Conservation (phyloP, 2,113 vertebrate genomes). For the Pelodiscus sinensis region DNA sequence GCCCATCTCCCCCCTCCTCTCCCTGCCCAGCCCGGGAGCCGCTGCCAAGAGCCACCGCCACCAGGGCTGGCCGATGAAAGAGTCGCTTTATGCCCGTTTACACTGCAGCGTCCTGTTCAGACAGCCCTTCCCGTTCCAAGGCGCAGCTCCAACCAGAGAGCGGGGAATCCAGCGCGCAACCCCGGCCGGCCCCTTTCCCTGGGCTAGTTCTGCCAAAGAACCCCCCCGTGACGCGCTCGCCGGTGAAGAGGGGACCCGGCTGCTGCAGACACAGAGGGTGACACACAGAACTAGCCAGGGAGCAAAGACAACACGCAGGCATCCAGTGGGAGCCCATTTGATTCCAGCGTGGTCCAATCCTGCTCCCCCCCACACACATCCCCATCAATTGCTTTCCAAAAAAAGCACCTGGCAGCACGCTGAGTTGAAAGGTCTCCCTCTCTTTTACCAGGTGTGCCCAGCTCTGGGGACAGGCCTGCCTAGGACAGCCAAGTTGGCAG, state of each 20-base stretch:
- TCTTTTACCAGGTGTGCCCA: background rate
- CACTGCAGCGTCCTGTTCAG: slow-evolving; percentile 55
- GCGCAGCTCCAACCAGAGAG: background rate
- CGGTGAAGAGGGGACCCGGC: background rate
- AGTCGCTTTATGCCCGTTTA: slow-evolving; percentile 67
- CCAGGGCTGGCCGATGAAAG: slow-evolving; percentile 70
- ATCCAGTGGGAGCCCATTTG: background rate
- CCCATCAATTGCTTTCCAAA: too few relatives aligned
- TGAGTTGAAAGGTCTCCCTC: background rate
- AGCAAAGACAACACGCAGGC: background rate
- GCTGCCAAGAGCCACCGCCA: slow-evolving; percentile 69
- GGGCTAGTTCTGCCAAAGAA: background rate
- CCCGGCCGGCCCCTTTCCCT: accelerated
- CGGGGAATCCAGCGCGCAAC: background rate
- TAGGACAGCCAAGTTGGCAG: accelerated
- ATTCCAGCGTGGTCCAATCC: background rate
- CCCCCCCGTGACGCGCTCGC: accelerated
- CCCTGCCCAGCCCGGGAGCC: slow-evolving; percentile 52
- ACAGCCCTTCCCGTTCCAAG: slow-evolving; percentile 31
- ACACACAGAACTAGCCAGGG: slow-evolving; percentile 30
- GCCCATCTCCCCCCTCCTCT: slow-evolving; percentile 27
- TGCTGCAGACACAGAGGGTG: background rate
- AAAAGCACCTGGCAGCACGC: background rate
- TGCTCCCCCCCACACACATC: too few relatives aligned
- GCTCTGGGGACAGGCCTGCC: accelerated